Conservation (phyloP, 2,888 invertebrate species). For the Neoitamus cyanurus region DNA sequence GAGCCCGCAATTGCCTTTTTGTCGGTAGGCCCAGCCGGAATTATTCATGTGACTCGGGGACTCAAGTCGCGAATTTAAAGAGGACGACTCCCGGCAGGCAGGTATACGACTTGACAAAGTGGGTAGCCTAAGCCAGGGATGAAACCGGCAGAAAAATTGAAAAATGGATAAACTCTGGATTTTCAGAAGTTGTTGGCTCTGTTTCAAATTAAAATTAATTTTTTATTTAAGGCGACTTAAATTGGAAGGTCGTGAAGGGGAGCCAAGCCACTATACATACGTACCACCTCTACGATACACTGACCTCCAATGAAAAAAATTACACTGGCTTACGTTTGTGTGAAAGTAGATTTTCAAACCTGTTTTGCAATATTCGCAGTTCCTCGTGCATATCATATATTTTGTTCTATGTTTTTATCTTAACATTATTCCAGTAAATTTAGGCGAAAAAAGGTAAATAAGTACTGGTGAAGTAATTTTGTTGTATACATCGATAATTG, state of each 20-base stretch:
- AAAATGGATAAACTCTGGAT: background rate
- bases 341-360: no score
- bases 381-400: no score
- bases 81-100: background rate
- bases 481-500: no score
- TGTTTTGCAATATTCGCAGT: no score
- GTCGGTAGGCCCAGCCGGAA: background rate
- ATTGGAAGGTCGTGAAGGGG: background rate
- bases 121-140: background rate
- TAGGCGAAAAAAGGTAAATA: no score
- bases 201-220: background rate
- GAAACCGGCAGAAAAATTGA: background rate
- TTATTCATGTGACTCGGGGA: background rate
- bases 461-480: no score
- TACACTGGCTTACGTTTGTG: no score
- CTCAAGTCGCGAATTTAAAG: slow-evolving; percentile 4
- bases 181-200: background rate
- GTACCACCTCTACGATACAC: no score
- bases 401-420: no score
- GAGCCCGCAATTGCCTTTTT: background rate
- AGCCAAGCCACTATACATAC: no score
- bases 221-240: background rate
- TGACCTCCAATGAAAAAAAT: no score
- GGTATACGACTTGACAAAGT: background rate
- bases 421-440: no score